Base-by-base conservation (phyloP, 2,888 invertebrate species). In the Rhamnusium bicolor region DNA sequence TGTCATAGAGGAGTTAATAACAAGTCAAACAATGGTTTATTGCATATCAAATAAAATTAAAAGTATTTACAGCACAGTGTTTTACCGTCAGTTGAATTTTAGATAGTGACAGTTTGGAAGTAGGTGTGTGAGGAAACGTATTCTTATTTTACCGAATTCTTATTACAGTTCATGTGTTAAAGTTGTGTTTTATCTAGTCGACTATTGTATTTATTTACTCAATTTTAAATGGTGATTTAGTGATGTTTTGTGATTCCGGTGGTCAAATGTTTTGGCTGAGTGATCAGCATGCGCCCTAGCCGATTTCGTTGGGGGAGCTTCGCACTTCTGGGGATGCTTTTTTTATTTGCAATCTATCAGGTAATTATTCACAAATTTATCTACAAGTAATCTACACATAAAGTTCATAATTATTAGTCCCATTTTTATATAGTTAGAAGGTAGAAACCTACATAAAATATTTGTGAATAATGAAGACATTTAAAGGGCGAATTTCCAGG, bases 271-370 rank as follows among this genome's bases (percentile, higher is more conserved):
- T 77, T 79, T 78, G 74, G 80, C 82, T 80, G 80, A 80, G 79
- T 75, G 76, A 76, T 79, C 82, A 83, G 83, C 82, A 83, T 83
- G 83, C 79, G 77, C 80, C 80, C 77, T 81, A 81, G 82, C 77
- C 80, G 76, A 71, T 78, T 79, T 71, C 77, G 69, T 58, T 73
- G 78, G 79, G 79, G 76, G 75, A 79, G 80, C 78, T 76, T 81
- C 75, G 81, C 81, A 80, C 82, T 83, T 79, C 74, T 79, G 74
- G 81, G 82, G 82, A 70, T 73, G 77, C 71, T 77, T 77, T 74
- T n/a, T 77, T 62, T 71, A 69, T 66, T 32, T 73, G 58, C 74
- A 62, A 58, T 71, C 69, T 53, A 65, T 71, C 70, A 76, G 76
- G 76, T 76, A 74, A 72, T 53, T 61, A 14, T 63, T 8, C 47